Percentiles rank a stretch among this genome's conserved stretches.
phyloP scores from a whole-genome alignment of 2,888 invertebrate species.

The Drosophila rellima region DNA sequence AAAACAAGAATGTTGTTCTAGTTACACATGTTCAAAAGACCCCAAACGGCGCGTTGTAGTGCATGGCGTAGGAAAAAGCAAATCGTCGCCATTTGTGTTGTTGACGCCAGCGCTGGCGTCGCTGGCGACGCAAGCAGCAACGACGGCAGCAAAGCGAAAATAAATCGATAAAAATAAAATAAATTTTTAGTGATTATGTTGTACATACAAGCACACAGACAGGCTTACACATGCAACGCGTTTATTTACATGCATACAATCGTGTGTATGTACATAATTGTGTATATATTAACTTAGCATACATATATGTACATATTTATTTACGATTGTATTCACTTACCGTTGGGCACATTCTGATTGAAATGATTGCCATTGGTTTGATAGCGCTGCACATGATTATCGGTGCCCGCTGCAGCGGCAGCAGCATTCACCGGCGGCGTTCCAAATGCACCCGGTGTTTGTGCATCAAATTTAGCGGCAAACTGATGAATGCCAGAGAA shows the following conservation, averaged over 20 bases:
- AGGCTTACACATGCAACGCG: slow-evolving; percentile 44
- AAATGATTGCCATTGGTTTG: slow-evolving; percentile 86
- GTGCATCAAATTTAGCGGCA: slow-evolving; percentile 86
- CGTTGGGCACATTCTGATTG: slow-evolving; percentile 85
- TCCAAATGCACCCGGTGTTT: slow-evolving; percentile 85
- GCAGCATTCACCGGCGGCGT: slow-evolving; percentile 84
- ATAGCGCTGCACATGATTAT: slow-evolving; percentile 86
- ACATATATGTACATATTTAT: background rate
- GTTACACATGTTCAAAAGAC: slow-evolving; percentile 58
- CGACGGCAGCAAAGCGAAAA: slow-evolving; percentile 70
- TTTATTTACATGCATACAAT: slow-evolving; percentile 35
- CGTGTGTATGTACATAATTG: slow-evolving; percentile 57
- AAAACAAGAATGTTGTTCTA: slow-evolving; percentile 49
- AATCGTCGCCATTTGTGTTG: slow-evolving; percentile 56
- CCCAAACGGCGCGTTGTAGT: slow-evolving; percentile 57
- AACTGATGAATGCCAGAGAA: slow-evolving; percentile 86
- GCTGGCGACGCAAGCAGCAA: slow-evolving; percentile 43
- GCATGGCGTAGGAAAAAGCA: slow-evolving; percentile 56
- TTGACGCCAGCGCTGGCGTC: slow-evolving; percentile 63
- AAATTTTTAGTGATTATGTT: slow-evolving; percentile 81
- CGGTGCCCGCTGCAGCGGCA: slow-evolving; percentile 76
- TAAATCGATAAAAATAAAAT: slow-evolving; percentile 81
- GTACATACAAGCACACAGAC: slow-evolving; percentile 54
- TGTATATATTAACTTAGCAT: slow-evolving; percentile 10
- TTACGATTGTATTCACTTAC: slow-evolving; percentile 75